Percentiles rank a stretch among this genome's conserved stretches.
phyloP scores from a whole-genome alignment of 1,140 invertebrate species.

The Drosophila mojavensis region DNA sequence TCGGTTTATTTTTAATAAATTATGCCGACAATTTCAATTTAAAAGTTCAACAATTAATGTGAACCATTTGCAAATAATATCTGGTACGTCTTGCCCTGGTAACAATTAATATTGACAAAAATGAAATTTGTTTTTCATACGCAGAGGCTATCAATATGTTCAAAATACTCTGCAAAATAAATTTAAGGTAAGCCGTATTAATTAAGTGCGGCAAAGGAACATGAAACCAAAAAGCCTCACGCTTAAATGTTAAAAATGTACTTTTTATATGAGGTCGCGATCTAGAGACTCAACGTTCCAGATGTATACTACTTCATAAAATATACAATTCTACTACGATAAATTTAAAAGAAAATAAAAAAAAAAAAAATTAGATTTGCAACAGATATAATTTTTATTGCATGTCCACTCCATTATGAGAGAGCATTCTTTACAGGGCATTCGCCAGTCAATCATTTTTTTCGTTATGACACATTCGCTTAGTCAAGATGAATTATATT shows the following conservation, averaged over 20 bases:
- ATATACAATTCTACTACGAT: no score
- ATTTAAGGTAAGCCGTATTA: not conserved
- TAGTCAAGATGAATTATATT: constrained; percentile 26
- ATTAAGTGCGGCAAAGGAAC: not conserved
- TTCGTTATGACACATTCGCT: not conserved
- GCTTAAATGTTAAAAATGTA: no score
- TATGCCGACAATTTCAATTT: constrained; percentile 1
- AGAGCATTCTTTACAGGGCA: not conserved
- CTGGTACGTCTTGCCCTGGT: constrained; percentile 19
- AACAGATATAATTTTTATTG: no score
- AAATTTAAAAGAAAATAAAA: no score
- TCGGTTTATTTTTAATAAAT: not conserved
- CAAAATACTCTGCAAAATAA: constrained; percentile 6
- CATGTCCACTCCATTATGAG: no score
- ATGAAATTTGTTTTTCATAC: constrained; percentile 38
- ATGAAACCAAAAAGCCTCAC: no score
- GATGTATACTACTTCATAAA: no score
- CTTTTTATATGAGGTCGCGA: no score
- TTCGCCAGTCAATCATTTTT: not conserved
- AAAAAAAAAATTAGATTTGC: no score
- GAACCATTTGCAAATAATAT: constrained; percentile 3
- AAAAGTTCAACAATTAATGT: constrained; percentile 20
- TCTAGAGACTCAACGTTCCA: no score
- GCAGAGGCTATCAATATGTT: constrained; percentile 54
- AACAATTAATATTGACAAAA: constrained; percentile 21